Conservation (phyloP, 2,888 invertebrate species). For the Empis stercorea region DNA sequence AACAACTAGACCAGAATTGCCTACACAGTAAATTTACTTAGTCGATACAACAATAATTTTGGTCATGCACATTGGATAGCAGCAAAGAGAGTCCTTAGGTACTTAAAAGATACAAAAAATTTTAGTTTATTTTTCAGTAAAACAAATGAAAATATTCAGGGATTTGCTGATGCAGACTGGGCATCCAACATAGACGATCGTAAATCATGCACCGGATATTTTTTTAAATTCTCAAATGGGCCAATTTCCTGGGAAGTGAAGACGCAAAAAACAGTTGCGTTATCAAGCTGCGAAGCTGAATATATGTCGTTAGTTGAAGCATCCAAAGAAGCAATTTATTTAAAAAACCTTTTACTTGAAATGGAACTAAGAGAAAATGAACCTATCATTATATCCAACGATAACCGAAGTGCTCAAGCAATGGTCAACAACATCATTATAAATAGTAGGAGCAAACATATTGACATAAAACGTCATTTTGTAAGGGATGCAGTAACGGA, state of each 20-base stretch:
- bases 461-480: not conserved
- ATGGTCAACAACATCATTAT: not conserved
- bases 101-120: not conserved
- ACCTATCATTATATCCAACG: not conserved
- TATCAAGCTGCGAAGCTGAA: not conserved
- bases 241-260: not conserved
- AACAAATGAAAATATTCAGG: not conserved
- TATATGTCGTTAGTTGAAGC: too few species aligned
- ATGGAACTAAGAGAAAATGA: not conserved
- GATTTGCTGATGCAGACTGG: not conserved
- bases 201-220: not conserved
- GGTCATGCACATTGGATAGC: slow-evolving; percentile 4
- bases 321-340: not conserved
- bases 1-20: slow-evolving; percentile 5
- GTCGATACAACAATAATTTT: slow-evolving; percentile 5
- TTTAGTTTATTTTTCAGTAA: not conserved
- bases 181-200: not conserved
- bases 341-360: not conserved
- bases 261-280: not conserved
- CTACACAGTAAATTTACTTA: slow-evolving; percentile 1
- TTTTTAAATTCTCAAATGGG: not conserved
- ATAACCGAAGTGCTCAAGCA: not conserved
- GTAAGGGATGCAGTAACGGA: not conserved
- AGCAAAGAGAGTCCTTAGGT: not conserved
- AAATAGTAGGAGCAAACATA: not conserved